Percentiles rank a stretch among this genome's conserved stretches.
These are phyloP conservation scores for Pterois miles DNA, from an alignment of 2,797 vertebrate genomes.

Conservation along the genomic window DNA sequence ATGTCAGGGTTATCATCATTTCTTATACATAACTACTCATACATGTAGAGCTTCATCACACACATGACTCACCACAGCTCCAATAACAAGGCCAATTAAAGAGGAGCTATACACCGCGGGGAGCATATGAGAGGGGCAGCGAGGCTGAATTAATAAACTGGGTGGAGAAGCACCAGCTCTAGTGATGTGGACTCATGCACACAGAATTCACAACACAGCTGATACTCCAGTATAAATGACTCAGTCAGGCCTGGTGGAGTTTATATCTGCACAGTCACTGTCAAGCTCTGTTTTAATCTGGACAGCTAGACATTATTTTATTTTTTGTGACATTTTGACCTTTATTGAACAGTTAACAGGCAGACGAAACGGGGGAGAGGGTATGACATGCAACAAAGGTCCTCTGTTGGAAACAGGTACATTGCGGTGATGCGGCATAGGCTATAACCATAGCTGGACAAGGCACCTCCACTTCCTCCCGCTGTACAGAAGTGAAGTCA, in stretches of 20 bases:
- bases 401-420: not conserved
- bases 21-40: not conserved
- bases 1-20: not conserved
- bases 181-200: slow-evolving; percentile 18
- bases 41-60: not conserved
- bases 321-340: not conserved
- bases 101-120: slow-evolving; percentile 1
- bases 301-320: not conserved
- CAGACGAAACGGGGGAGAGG: not conserved
- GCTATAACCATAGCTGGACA: not conserved
- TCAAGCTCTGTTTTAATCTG: not conserved
- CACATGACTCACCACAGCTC: not conserved
- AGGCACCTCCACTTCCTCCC: no score
- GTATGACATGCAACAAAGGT: not conserved
- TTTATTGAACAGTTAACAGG: not conserved
- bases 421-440: not conserved
- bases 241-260: not conserved
- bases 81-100: slow-evolving; percentile 21
- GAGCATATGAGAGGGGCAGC: not conserved
- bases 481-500: no score
- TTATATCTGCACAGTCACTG: not conserved
- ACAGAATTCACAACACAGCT: slow-evolving; percentile 4
- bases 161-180: slow-evolving; percentile 25
- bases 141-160: slow-evolving; percentile 25
- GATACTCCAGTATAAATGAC: not conserved